Evolutionary conservation across 2,888 invertebrate genomes (phyloP).

Genomic region (Torymus auratus): DNA sequence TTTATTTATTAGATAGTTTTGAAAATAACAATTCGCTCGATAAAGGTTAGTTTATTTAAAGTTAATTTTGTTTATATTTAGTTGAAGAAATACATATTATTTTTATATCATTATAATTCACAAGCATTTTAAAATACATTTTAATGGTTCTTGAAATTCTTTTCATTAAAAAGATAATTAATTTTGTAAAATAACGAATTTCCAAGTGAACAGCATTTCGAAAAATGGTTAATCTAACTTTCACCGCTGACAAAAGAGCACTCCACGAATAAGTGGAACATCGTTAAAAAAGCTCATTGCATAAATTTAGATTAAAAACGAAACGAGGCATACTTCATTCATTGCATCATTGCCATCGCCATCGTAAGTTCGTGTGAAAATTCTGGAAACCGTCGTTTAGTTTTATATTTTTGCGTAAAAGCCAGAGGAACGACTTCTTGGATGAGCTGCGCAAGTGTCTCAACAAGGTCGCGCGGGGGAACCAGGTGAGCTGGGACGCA

Average conservation of each 20-base stretch:
- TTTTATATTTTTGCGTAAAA: conserved; percentile 54
- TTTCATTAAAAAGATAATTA: neutral
- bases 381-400: conserved; percentile 18
- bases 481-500: conserved; percentile 60
- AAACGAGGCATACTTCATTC: too few relatives aligned
- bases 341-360: neutral
- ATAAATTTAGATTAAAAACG: neutral
- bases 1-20: neutral
- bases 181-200: neutral
- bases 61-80: neutral
- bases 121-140: too few relatives aligned
- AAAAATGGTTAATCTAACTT: too few relatives aligned
- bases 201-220: too few relatives aligned
- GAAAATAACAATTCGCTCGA: too few relatives aligned
- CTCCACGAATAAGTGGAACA: neutral
- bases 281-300: neutral
- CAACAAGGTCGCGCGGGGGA: conserved; percentile 35
- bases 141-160: too few relatives aligned
- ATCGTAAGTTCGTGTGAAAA: conserved; percentile 1
- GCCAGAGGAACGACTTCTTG: conserved; percentile 40
- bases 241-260: too few relatives aligned
- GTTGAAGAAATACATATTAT: neutral
- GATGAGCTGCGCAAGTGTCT: conserved; percentile 50
- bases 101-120: too few relatives aligned
- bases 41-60: too few relatives aligned